Conservation (phyloP, 2,113 vertebrate species). For the Hypanus sabinus region DNA sequence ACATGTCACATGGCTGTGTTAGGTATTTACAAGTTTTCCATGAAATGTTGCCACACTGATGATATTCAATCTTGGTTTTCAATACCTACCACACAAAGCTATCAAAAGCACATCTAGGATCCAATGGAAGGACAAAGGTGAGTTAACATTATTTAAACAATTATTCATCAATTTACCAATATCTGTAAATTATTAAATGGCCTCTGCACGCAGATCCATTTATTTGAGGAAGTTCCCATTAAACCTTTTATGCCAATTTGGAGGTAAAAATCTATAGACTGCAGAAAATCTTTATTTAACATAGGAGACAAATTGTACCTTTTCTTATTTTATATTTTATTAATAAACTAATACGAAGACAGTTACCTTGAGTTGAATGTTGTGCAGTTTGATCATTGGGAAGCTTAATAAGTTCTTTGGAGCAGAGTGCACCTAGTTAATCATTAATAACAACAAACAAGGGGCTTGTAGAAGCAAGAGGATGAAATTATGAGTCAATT, state of each 20-base stretch:
- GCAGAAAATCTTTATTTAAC: neutral
- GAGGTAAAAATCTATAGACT: neutral
- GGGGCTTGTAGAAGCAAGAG: neutral
- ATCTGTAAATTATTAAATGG: conserved; percentile 3
- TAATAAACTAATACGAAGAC: neutral
- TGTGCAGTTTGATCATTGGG: neutral
- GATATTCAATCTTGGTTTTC: neutral
- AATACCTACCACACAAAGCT: neutral
- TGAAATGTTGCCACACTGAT: neutral
- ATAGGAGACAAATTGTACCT: neutral
- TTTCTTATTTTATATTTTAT: neutral
- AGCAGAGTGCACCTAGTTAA: neutral
- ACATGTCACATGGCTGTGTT: no score
- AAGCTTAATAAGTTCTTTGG: neutral
- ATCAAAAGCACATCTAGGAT: neutral
- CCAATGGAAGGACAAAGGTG: neutral
- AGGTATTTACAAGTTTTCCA: neutral
- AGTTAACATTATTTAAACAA: neutral
- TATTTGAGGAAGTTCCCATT: neutral
- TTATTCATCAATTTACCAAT: neutral
- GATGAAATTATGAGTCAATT: neutral
- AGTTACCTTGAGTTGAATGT: neutral
- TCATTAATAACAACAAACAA: neutral
- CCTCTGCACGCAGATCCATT: neutral
- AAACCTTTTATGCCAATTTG: neutral